Evolutionary conservation across 2,888 invertebrate genomes (phyloP), one percentile per base, ranked within the genome.

Genomic region (Gari tellinella): DNA sequence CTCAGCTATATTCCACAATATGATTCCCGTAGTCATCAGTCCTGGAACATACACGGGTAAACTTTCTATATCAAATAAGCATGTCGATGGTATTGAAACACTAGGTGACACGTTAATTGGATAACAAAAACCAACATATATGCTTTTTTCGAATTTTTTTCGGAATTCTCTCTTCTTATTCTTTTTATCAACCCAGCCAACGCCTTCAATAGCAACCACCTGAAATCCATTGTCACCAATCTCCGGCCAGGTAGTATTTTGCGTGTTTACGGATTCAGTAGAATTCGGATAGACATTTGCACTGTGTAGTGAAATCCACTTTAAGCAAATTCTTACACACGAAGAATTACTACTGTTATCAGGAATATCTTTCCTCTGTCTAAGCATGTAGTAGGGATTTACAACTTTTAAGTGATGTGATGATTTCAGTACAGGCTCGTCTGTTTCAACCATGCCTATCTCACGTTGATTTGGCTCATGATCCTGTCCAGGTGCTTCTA

Each of bases 1-100:
- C 10, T 68, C 68, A 17, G 53, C 48, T 5, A 70, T 38, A 43
- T 55, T 61, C 72, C 65, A 72, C n/a, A 72, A 19, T 15, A 72
- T 8, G 8, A 61, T 26, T 17, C 61, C 51, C 15, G 53, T 37
- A 8, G 72, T 65, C 55, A 72, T 60, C 25, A 64, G 25, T 2
- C 72, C 72, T 8, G 72, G 72, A 3, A 26, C 31, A 31, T 72
- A 72, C n/a, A 14, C 17, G 14, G 38, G 46, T 2, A 72, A 38
- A 37, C 56, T 41, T 3, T 26, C 19, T n/a, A 23, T 56, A 21
- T 55, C 61, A 43, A 65, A 53, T 1, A 38, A 51, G 26, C 65
- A 65, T 31, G 65, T 56, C 12, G 51, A 45, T 5, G 65, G 65
- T 25, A 72, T 41, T 14, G 21, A 7, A 25, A 72, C 61, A 14